These are phyloP conservation scores for Noctua janthe DNA, from an alignment of 2,888 invertebrate species.

Conservation along the genomic window DNA sequence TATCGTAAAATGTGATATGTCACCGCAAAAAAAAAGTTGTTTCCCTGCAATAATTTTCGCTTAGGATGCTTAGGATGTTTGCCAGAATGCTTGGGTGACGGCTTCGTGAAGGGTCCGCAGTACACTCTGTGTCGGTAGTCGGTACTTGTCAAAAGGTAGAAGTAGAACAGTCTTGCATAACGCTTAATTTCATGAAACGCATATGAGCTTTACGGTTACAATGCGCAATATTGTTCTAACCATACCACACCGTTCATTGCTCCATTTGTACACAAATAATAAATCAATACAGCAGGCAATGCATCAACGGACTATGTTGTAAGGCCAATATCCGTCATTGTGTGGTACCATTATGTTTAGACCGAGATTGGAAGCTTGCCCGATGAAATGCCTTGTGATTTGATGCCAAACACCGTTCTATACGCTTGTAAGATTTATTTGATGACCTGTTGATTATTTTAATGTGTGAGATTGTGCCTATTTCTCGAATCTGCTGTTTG, in stretches of 20 bases:
- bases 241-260: slow-evolving; percentile 19
- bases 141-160: too few relatives aligned
- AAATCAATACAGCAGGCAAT: slow-evolving; percentile 32
- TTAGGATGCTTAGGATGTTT: too few relatives aligned
- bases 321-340: slow-evolving; percentile 36
- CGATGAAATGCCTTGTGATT: slow-evolving; percentile 39
- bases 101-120: too few relatives aligned
- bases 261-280: slow-evolving; percentile 34
- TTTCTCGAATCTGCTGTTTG: slow-evolving; percentile 20
- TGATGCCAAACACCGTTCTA: slow-evolving; percentile 36
- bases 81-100: too few relatives aligned
- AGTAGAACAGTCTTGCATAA: too few relatives aligned
- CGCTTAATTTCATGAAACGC: too few relatives aligned
- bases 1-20: too few relatives aligned
- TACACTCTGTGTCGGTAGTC: too few relatives aligned
- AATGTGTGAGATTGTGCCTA: slow-evolving; percentile 20
- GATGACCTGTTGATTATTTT: slow-evolving; percentile 26
- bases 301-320: slow-evolving; percentile 38
- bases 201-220: background rate
- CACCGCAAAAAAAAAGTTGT: too few relatives aligned
- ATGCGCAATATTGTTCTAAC: background rate
- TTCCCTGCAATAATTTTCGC: too few relatives aligned
- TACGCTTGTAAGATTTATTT: slow-evolving; percentile 31
- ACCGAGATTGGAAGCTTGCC: slow-evolving; percentile 50
- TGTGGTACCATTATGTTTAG: slow-evolving; percentile 29